These are phyloP conservation scores for Rhyacophila evoluta DNA, from an alignment of 2,888 invertebrate genomes.

Conservation along the genomic window DNA sequence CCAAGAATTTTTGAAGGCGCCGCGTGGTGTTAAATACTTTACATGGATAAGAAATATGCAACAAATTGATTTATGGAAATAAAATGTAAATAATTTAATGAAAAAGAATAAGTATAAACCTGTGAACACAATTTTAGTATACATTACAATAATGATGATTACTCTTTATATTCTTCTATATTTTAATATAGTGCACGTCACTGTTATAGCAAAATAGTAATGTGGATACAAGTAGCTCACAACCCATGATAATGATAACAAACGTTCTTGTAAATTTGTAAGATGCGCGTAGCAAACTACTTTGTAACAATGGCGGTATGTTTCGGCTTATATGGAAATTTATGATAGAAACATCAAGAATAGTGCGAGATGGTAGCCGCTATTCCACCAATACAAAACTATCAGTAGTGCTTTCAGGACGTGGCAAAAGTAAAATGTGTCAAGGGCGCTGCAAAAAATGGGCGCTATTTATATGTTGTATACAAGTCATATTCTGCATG, in stretches of 20 bases:
- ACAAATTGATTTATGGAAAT: too few relatives aligned
- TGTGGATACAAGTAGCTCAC: background rate
- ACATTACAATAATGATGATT: too few relatives aligned
- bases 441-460: background rate
- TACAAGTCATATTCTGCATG: too few relatives aligned
- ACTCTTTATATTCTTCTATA: too few relatives aligned
- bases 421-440: background rate
- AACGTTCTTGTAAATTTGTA: slow-evolving; percentile 15
- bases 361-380: background rate
- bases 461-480: background rate
- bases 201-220: background rate
- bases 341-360: background rate
- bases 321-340: background rate
- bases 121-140: too few relatives aligned
- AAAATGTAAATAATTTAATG: too few relatives aligned
- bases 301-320: background rate
- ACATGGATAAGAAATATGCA: too few relatives aligned
- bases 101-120: too few relatives aligned
- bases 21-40: too few relatives aligned
- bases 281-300: background rate
- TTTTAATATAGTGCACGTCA: background rate
- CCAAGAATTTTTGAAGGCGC: too few relatives aligned
- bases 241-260: background rate
- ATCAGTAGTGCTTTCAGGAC: background rate
- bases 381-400: background rate